Evolutionary conservation across 2,888 invertebrate genomes (phyloP), one percentile per base, ranked within the genome.

Genomic region (Heliconius ethilla): DNA sequence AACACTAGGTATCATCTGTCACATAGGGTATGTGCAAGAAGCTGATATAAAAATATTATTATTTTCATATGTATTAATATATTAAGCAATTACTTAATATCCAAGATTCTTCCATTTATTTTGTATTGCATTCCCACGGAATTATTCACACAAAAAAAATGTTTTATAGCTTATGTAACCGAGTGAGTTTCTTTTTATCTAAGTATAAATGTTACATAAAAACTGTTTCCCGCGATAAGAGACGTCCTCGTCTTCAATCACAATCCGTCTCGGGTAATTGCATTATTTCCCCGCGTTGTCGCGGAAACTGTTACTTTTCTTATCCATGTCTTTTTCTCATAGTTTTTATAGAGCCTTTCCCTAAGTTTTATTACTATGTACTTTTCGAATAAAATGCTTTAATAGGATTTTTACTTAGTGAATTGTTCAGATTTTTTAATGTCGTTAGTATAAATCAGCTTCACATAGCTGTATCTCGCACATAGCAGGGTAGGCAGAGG

Each of bases 231-330:
- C 55, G 65, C 66, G 70, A 70, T 75, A 79, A 79, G 73, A 79
- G 76, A 51, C 74, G 73, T 76, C 76, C 72, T 77, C 76, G 76
- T 72, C 72, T 77, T 77, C 76, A 77, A 77, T 77, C 72, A 66
- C 76, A 70, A 76, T 76, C 70, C 76, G 70, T 76, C 76, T 77
- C 63, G 62, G 72, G 76, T 77, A 77, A 77, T 77, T 77, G 66
- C 72, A 77, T 77, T 77, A 77, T 72, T 65, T 76, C 37, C 75
- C 65, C 72, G 72, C 72, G 76, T 72, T 72, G 76, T 72, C 66
- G 76, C 72, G 37, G 76, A 77, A 72, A 77, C 70, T 29, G 55
- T 70, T 76, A 76, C 65, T 77, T 77, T 70, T 55, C 65, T 76
- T 76, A 76, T 76, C 76, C 76, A 65, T 72, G 70, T 76, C 70